These are phyloP conservation scores for Liparis tanakae DNA, from an alignment of 2,797 vertebrate species.

Conservation along the genomic window DNA sequence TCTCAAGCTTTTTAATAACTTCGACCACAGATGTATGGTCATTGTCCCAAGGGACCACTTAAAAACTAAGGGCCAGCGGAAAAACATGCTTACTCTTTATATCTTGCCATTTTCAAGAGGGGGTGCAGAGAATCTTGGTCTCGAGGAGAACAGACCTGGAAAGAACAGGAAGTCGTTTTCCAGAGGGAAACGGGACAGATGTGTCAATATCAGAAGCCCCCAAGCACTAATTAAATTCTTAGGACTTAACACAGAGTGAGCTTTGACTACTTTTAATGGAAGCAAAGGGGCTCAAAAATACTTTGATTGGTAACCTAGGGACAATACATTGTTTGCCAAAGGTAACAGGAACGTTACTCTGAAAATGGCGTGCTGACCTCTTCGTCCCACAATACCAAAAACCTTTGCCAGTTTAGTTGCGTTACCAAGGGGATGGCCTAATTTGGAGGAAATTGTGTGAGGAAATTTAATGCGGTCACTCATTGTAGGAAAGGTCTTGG, in stretches of 20 bases:
- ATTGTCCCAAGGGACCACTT: constrained; percentile 67
- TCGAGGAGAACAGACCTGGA: constrained; percentile 41
- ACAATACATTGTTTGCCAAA: constrained; percentile 70
- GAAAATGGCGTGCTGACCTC: constrained; percentile 71
- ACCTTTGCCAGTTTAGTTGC: constrained; percentile 58
- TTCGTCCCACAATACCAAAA: constrained; percentile 49
- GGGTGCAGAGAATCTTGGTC: constrained; percentile 24
- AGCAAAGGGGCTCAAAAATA: constrained; percentile 48
- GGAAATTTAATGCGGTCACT: constrained; percentile 44
- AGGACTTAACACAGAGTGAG: constrained; percentile 36
- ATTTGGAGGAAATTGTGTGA: constrained; percentile 64
- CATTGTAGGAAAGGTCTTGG: constrained; percentile 46
- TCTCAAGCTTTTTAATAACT: constrained; percentile 72
- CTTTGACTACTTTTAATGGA: constrained; percentile 45
- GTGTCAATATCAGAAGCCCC: constrained; percentile 62
- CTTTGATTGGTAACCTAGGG: constrained; percentile 75
- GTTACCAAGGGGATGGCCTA: constrained; percentile 68
- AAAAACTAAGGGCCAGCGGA: constrained; percentile 58
- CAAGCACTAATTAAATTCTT: constrained; percentile 68
- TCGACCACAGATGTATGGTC: constrained; percentile 50
- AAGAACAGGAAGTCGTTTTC: constrained; percentile 49
- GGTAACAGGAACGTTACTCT: constrained; percentile 69
- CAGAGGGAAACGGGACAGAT: constrained; percentile 38
- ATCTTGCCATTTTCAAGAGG: constrained; percentile 45
- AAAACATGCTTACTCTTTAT: constrained; percentile 63